These are phyloP conservation scores for Phalacrocorax carbo DNA, from an alignment of 2,113 vertebrate species.

Conservation along the genomic window DNA sequence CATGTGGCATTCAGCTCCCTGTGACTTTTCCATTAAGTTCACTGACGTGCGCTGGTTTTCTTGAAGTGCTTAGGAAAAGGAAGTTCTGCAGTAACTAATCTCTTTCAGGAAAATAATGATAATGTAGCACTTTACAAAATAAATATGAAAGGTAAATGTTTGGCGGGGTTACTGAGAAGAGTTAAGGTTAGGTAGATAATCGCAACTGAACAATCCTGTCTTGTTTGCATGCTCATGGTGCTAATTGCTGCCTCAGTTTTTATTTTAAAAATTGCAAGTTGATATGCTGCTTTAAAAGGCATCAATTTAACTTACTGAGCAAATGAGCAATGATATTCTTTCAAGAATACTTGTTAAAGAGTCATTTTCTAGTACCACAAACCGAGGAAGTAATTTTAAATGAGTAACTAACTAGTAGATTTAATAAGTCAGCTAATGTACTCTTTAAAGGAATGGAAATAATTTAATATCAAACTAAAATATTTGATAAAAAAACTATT, in stretches of 20 bases:
- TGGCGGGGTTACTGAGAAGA: neutral
- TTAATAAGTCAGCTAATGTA: slow-evolving; percentile 66
- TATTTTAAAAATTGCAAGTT: neutral
- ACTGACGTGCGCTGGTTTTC: neutral
- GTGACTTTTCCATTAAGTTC: slow-evolving; percentile 21
- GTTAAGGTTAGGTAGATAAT: neutral
- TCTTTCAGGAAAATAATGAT: slow-evolving; percentile 25
- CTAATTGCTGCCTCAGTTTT: slow-evolving; percentile 5
- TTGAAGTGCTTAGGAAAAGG: slow-evolving; percentile 7
- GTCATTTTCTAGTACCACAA: slow-evolving; percentile 38
- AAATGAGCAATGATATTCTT: slow-evolving; percentile 1
- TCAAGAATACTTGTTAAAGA: slow-evolving; percentile 43
- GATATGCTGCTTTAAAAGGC: neutral
- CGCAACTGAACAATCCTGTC: neutral
- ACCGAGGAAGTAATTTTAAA: slow-evolving; percentile 54
- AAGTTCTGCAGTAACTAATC: slow-evolving; percentile 9
- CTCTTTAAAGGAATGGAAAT: slow-evolving; percentile 51
- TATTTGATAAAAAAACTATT: slow-evolving; percentile 38
- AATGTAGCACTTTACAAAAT: slow-evolving; percentile 31
- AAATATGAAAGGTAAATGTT: slow-evolving; percentile 28
- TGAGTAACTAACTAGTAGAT: slow-evolving; percentile 43
- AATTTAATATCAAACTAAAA: slow-evolving; percentile 63
- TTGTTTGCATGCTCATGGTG: neutral
- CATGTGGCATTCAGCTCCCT: slow-evolving; percentile 1
- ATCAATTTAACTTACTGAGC: neutral